Base-by-base conservation (phyloP, 2,797 vertebrate species). In the Dermochelys coriacea region DNA sequence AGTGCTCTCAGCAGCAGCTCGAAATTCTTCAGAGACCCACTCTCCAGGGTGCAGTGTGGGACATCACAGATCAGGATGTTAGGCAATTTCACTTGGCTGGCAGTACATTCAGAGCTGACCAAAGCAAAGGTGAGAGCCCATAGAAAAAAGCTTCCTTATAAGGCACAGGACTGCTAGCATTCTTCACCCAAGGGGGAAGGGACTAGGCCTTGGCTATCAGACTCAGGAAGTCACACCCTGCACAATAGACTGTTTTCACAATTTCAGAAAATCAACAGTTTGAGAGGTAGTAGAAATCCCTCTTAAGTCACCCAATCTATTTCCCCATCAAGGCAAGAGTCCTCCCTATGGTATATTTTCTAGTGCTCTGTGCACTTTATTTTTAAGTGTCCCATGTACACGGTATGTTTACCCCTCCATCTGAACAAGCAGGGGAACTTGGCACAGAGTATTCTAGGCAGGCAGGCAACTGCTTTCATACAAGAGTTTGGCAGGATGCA, bases 341-440 rank as follows among this genome's bases (percentile, higher is more conserved):
- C 82, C 45, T 23, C 21, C n/a, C 9, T 25, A 3, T 0, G 0
- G 34, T 0, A 2, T 0, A 34, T 57, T 15, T 21, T 52, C 87
- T 85, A 57, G 23, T 45, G 52, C 31, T 16, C 49, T 10, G 19
- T n/a, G 25, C 29, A 4, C n/a, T n/a, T 41, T 6, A 78, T 68
- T 84, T 51, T 81, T 80, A 45, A 68, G n/a, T 31, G 27, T 54
- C 4, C 0, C 14, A 25, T 88, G 25, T 21, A 74, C 59, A 5
- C 14, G 12, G 57, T 1, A 1, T 34, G 51, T 84, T 74, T 83
- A 51, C 57, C 50, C 83, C 12, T 59, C 1, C 50, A 50, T 27
- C 23, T 31, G 31, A 15, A 29, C 16, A 31, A 79, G 37, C 19
- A 31, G 5, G 10, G 37, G 37, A 71, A 71, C n/a, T 23, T 41